These are phyloP conservation scores for Bubo bubo DNA, from an alignment of 2,113 vertebrate genomes.

Conservation along the genomic window DNA sequence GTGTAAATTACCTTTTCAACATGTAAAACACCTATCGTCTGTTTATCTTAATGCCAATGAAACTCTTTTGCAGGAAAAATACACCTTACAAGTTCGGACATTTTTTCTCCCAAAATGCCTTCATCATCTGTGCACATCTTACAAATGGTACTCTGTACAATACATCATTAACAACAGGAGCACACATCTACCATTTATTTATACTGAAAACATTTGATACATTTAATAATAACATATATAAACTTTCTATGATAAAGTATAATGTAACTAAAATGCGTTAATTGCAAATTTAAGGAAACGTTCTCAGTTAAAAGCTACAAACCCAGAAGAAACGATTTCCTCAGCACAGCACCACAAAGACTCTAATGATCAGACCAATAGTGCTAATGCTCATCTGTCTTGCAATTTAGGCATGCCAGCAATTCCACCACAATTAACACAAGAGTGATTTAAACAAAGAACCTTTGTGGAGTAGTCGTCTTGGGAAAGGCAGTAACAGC, in stretches of 20 bases:
- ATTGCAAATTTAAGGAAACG: not conserved
- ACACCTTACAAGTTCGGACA: not conserved
- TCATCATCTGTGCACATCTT: not conserved
- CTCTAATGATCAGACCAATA: not conserved
- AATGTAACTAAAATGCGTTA: not conserved
- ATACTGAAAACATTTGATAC: not conserved
- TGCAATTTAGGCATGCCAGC: not conserved
- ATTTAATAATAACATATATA: not conserved
- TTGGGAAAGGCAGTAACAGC: not conserved
- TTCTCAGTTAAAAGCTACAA: not conserved
- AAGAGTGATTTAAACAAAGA: not conserved
- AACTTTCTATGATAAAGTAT: not conserved
- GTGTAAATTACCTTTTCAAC: slow-evolving; percentile 49
- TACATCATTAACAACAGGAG: not conserved
- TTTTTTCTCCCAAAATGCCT: not conserved
- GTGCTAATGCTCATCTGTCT: not conserved
- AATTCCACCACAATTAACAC: not conserved
- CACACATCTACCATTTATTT: not conserved
- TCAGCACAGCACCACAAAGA: not conserved
- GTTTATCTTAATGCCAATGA: slow-evolving; percentile 33
- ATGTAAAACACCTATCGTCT: slow-evolving; percentile 51
- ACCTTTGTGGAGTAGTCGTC: not conserved
- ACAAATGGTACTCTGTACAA: not conserved
- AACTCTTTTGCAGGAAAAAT: not conserved
- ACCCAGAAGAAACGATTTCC: not conserved